These are phyloP conservation scores for Caenorhabditis wallacei DNA, from an alignment of 2,888 invertebrate species.

Conservation along the genomic window DNA sequence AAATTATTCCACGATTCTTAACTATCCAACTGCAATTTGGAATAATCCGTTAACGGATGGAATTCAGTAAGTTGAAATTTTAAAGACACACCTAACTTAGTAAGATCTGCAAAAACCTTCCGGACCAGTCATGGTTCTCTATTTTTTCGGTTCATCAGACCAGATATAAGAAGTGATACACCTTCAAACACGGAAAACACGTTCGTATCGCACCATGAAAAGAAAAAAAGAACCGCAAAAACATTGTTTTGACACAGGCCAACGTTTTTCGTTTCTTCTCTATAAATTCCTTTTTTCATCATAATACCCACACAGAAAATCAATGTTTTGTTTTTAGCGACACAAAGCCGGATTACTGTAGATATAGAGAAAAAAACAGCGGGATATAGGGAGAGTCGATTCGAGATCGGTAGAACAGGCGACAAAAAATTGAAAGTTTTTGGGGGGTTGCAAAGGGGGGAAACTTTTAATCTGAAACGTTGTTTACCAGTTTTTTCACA, in stretches of 20 bases:
- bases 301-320: constrained; percentile 31
- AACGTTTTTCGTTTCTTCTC: neutral
- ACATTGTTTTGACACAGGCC: constrained; percentile 48
- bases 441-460: constrained; percentile 16
- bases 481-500: constrained; percentile 25
- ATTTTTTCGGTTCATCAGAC: constrained; percentile 23
- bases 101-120: neutral
- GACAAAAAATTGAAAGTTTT: constrained; percentile 26
- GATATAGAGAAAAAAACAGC: constrained; percentile 13
- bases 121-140: too few relatives aligned
- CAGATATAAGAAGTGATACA: constrained; percentile 4
- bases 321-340: constrained; percentile 51
- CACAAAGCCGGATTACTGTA: constrained; percentile 66
- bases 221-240: constrained; percentile 12
- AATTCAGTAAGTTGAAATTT: too few relatives aligned
- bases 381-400: constrained; percentile 1
- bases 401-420: constrained; percentile 35
- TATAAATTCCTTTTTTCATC: neutral
- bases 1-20: too few relatives aligned
- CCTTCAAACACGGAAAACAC: constrained; percentile 1
- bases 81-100: too few relatives aligned
- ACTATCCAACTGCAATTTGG: too few relatives aligned
- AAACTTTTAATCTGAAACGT: constrained; percentile 39
- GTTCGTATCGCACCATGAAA: constrained; percentile 2
- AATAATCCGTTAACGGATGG: too few relatives aligned